Evolutionary conservation across 2,797 vertebrate genomes (phyloP).

Genomic region (Aplochiton taeniatus): DNA sequence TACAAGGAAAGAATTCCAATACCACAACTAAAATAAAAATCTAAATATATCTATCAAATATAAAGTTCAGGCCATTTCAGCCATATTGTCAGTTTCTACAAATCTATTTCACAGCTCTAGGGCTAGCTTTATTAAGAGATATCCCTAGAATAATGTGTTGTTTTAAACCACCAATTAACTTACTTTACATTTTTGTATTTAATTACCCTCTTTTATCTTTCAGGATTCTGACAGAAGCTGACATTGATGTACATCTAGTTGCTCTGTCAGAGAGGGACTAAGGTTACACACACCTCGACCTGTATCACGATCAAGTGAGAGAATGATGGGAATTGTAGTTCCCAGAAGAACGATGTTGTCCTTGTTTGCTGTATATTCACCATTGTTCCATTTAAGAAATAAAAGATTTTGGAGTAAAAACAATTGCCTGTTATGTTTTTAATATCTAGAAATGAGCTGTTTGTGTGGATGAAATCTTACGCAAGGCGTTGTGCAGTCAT

Average conservation of each 20-base stretch:
- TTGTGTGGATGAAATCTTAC: too few species aligned
- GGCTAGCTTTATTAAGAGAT: too few species aligned
- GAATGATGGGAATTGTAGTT: constrained; percentile 66
- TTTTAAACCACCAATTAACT: background rate
- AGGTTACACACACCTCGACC: constrained; percentile 38
- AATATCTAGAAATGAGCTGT: background rate
- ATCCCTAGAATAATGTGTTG: background rate
- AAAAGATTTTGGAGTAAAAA: constrained; percentile 71
- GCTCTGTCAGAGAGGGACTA: constrained; percentile 94
- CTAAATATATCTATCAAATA: too few species aligned
- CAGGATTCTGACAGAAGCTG: constrained; percentile 93
- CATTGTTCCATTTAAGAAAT: constrained; percentile 74
- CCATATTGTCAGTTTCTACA: too few species aligned
- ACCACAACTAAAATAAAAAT: too few species aligned
- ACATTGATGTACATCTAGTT: constrained; percentile 91
- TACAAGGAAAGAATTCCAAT: too few species aligned
- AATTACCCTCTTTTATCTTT: constrained; percentile 33
- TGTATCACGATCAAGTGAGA: constrained; percentile 60
- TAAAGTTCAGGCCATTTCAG: too few species aligned
- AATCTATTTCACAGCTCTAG: too few species aligned
- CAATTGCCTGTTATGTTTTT: background rate
- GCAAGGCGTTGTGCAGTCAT: too few species aligned
- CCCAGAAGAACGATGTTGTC: constrained; percentile 64
- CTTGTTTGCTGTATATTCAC: constrained; percentile 80
- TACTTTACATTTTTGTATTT: background rate